A percentile compares a stretch with the other conserved stretches of the same genome.
These are phyloP conservation scores for Mesochorus sp. DNA, from an alignment of 2,888 invertebrate species.

Conservation along the genomic window DNA sequence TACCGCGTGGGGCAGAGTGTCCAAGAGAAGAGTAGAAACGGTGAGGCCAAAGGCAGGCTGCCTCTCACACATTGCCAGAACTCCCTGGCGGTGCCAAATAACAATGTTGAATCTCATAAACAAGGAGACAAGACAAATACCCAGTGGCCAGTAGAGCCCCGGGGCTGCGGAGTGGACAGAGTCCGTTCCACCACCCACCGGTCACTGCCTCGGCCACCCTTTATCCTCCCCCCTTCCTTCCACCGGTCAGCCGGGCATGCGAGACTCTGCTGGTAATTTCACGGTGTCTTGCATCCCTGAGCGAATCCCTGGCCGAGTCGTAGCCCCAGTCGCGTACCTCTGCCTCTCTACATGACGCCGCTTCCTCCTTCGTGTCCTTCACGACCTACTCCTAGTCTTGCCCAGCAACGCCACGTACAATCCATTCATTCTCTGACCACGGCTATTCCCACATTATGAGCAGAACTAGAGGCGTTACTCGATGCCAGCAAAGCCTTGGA, in stretches of 20 bases:
- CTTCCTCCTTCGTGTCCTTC: constrained; percentile 66
- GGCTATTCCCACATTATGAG: constrained; percentile 71
- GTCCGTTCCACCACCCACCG: constrained; percentile 79
- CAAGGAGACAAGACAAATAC: constrained; percentile 83
- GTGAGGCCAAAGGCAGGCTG: constrained; percentile 60
- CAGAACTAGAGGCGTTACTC: constrained; percentile 59
- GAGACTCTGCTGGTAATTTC: constrained; percentile 84
- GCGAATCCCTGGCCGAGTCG: constrained; percentile 76
- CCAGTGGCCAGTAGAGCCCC: constrained; percentile 78
- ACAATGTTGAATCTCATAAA: constrained; percentile 83
- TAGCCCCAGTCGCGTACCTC: constrained; percentile 55
- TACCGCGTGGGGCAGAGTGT: constrained; percentile 30
- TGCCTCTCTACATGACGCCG: constrained; percentile 27
- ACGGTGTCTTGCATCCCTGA: constrained; percentile 85
- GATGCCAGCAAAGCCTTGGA: constrained; percentile 19
- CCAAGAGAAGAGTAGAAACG: constrained; percentile 54
- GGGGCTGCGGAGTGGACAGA: constrained; percentile 80
- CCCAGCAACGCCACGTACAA: constrained; percentile 63
- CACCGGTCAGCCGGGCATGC: constrained; percentile 74
- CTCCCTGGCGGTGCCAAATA: constrained; percentile 82
- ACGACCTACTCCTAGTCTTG: constrained; percentile 64
- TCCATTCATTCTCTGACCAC: constrained; percentile 66
- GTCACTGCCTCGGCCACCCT: constrained; percentile 67
- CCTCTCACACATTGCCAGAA: constrained; percentile 72
- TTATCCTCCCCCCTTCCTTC: constrained; percentile 50